These are phyloP conservation scores for Limnephilus marmoratus DNA, from an alignment of 2,888 invertebrate species.

Conservation along the genomic window DNA sequence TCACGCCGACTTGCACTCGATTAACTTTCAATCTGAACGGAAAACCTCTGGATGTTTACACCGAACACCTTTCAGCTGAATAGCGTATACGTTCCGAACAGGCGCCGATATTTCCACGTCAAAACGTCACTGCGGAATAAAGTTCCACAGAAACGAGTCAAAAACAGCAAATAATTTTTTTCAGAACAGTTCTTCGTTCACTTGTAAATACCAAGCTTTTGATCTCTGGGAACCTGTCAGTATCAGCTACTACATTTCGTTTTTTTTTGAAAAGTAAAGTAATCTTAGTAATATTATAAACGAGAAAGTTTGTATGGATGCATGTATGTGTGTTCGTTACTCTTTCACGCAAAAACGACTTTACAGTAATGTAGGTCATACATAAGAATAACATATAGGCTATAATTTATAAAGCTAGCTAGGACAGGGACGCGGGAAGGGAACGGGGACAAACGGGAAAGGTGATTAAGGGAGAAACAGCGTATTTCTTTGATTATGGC, in stretches of 20 bases:
- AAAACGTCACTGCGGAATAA: constrained; percentile 10
- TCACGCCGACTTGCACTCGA: constrained; percentile 17
- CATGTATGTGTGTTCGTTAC: too few species aligned
- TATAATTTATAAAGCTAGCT: neutral
- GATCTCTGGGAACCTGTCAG: neutral
- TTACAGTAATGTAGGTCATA: too few species aligned
- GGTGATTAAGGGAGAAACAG: too few species aligned
- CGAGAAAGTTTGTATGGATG: too few species aligned
- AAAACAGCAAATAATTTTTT: neutral
- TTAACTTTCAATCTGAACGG: constrained; percentile 34
- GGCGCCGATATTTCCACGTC: constrained; percentile 29
- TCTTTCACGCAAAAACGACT: too few species aligned
- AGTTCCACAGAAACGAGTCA: neutral
- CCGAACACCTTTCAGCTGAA: neutral
- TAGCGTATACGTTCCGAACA: neutral
- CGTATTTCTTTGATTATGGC: too few species aligned
- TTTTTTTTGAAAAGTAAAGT: neutral
- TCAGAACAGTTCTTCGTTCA: neutral
- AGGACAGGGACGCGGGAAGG: too few species aligned
- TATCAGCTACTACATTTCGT: neutral
- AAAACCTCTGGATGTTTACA: neutral
- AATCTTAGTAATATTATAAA: neutral
- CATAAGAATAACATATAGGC: too few species aligned
- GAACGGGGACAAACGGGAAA: too few species aligned
- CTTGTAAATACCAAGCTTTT: neutral